A percentile compares a stretch with the other conserved stretches of the same genome.
phyloP scores from a whole-genome alignment of 2,113 vertebrate genomes.

The Microcebus griseorufus region DNA sequence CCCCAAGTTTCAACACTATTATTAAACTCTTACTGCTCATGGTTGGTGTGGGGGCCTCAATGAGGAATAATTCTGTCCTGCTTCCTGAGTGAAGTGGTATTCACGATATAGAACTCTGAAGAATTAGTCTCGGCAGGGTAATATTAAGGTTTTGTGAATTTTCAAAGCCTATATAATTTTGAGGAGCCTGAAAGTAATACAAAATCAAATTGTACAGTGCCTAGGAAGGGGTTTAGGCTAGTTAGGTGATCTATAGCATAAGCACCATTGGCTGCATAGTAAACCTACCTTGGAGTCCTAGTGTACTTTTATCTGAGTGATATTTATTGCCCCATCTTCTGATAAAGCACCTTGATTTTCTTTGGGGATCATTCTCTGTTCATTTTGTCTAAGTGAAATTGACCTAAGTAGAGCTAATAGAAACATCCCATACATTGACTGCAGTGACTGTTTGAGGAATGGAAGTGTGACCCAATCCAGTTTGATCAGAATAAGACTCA shows the following conservation, averaged over 20 bases:
- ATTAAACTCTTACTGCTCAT: neutral
- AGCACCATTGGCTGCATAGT: neutral
- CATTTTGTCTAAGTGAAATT: neutral
- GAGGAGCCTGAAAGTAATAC: neutral
- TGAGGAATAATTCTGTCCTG: neutral
- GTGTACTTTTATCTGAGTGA: neutral
- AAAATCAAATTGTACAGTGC: neutral
- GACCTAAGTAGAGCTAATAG: neutral
- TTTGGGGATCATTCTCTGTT: neutral
- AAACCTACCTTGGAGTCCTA: neutral
- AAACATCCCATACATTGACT: neutral
- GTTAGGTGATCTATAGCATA: neutral
- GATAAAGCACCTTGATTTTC: neutral
- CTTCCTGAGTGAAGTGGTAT: neutral
- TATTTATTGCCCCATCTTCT: neutral
- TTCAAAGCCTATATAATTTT: neutral
- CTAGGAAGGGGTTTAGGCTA: neutral
- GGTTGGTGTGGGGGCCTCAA: neutral
- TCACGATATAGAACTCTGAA: neutral
- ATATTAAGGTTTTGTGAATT: neutral
- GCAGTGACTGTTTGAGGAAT: neutral
- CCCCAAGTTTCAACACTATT: neutral
- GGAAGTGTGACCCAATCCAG: neutral
- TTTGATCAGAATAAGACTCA: neutral
- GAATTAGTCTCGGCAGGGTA: neutral